Percentiles rank a stretch among this genome's conserved stretches.
Conservation (phyloP, 2,797 vertebrate genomes). For the Pangasius krempfi region DNA sequence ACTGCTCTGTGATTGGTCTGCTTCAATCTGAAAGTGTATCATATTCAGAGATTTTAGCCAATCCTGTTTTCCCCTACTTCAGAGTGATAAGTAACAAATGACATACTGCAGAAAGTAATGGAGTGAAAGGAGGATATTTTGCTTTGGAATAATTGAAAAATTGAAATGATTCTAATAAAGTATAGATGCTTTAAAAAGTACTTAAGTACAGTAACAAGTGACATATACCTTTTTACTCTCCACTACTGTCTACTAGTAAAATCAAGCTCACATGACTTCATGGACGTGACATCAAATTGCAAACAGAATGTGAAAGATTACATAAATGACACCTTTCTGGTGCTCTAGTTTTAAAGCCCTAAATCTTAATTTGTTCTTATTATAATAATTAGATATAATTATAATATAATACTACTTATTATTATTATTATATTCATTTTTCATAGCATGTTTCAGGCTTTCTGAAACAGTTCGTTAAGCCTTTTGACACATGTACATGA, state of each 20-base stretch:
- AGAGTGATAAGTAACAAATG: neutral
- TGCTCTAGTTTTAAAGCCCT: neutral
- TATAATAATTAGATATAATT: neutral
- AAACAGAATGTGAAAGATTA: neutral
- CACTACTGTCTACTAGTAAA: neutral
- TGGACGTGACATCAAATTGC: neutral
- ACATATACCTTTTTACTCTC: neutral
- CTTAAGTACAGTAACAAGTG: neutral
- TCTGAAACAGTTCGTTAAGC: neutral
- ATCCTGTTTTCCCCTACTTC: neutral
- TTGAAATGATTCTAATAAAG: neutral
- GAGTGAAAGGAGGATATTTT: neutral
- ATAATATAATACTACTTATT: neutral
- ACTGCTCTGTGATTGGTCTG: neutral
- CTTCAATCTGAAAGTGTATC: neutral
- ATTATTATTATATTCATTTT: neutral
- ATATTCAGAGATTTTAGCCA: neutral
- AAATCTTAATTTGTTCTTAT: neutral
- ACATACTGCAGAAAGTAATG: neutral
- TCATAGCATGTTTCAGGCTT: neutral
- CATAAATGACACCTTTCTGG: neutral
- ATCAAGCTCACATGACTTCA: neutral
- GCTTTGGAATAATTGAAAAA: neutral
- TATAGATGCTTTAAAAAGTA: neutral
- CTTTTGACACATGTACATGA: neutral